Evolutionary conservation across 1,140 invertebrate species (phyloP).

Genomic region (Oscheius sp.): DNA sequence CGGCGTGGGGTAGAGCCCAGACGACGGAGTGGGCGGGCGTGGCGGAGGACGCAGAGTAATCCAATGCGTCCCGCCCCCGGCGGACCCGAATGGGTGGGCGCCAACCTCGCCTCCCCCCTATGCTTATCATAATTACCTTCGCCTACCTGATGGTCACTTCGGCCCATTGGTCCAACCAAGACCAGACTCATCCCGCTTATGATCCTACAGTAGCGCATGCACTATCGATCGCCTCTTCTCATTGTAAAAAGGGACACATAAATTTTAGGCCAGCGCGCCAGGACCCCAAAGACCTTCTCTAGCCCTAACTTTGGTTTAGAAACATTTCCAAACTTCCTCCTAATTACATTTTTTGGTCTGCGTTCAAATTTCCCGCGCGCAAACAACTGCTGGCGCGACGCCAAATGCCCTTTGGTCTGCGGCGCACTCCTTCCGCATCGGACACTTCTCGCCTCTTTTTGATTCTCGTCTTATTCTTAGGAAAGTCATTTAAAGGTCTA

Average conservation of each 20-base stretch:
- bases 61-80: not conserved
- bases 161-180: not conserved
- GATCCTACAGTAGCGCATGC: not conserved
- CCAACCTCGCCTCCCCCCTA: constrained; percentile 3
- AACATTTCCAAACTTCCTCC: no score
- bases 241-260: not conserved
- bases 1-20: no score
- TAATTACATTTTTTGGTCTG: no score
- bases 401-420: constrained; percentile 10
- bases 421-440: not conserved
- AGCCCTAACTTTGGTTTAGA: no score
- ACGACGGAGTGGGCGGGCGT: not conserved
- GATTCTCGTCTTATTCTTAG: not conserved
- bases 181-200: no score
- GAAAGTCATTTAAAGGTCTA: not conserved
- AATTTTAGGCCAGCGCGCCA: no score
- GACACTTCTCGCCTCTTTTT: not conserved
- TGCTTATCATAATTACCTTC: constrained; percentile 9
- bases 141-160: not conserved
- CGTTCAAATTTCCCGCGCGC: constrained; percentile 25
- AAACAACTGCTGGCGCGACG: constrained; percentile 9
- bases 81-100: constrained; percentile 7
- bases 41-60: not conserved
- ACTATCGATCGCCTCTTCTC: not conserved
- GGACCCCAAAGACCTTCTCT: no score